Evolutionary conservation across 2,113 vertebrate genomes (phyloP).

Genomic region (Trogon surrucura): DNA sequence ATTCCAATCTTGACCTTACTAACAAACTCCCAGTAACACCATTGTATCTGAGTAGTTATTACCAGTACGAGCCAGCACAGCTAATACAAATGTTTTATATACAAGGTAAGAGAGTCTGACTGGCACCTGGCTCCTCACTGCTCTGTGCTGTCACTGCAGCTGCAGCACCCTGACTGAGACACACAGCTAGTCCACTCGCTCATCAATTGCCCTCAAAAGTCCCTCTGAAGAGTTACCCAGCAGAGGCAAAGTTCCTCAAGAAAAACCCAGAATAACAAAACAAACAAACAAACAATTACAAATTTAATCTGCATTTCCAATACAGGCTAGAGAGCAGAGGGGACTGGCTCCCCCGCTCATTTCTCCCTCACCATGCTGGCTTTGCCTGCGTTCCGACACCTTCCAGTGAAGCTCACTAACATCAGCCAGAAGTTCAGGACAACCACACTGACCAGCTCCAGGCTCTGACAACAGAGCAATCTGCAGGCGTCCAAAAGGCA

Average conservation of each 20-base stretch:
- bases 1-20: rapidly evolving
- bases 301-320: neutral
- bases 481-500: neutral
- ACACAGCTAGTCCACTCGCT: neutral
- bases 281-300: no score
- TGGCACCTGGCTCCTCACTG: neutral
- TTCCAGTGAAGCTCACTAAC: neutral
- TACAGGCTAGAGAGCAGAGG: neutral
- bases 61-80: neutral
- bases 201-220: neutral
- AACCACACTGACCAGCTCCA: rapidly evolving
- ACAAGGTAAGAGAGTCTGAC: neutral
- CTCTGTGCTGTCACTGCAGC: neutral
- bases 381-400: neutral
- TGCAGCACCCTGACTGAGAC: neutral
- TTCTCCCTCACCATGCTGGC: neutral
- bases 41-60: neutral
- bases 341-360: no score
- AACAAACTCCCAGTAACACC: neutral
- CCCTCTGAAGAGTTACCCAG: neutral
- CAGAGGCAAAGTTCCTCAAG: neutral
- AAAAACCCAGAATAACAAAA: neutral
- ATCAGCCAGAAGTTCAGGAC: neutral
- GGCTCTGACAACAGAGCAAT: neutral
- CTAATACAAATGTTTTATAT: neutral